Base-by-base conservation (phyloP, 2,113 vertebrate species). In the Conger conger region DNA sequence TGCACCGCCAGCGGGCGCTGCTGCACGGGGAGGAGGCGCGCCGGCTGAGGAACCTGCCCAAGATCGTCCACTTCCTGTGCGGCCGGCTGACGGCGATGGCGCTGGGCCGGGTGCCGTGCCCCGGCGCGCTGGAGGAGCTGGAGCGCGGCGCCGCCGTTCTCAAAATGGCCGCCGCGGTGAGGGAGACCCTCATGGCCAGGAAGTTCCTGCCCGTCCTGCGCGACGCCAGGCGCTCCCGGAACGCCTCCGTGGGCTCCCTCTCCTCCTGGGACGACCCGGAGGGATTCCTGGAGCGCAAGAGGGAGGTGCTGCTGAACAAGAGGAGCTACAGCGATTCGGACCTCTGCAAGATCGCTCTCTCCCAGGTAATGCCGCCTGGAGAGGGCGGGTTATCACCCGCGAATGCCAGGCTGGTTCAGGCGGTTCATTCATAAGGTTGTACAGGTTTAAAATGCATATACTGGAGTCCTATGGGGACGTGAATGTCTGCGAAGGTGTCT, bases 1-100 rank as follows among this genome's bases (percentile, higher is more conserved):
- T 96, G 4, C 92, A 92, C 82, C 89, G 92, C 79, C 95, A 96
- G 89, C 90, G 87, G 0, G 85, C 95, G 5, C 91, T 96, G 76
- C 93, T 96, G 83, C 96, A 96, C 13, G 96, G 96, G 11, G 92
- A 93, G 76, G 96, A 96, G 88, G 94, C 94, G 0, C 95, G 94
- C 78, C 87, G 60, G 38, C 94, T 96, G 80, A 91, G 91, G 73
- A 79, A 95, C 30, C 93, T 94, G 38, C 96, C 96, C 23, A 96
- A 96, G 91, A 93, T 95, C 63, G 87, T 96, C 54, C 92, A 95
- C 86, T 88, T 96, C 33, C 88, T 95, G 60, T 96, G 96, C 83
- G 86, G 92, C 81, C 84, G 90, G 42, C 87, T 96, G 27, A 91
- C 90, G 86, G 90, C 92, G 86, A 53, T 96, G n/a, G 93, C 94